Percentiles rank a stretch among this genome's conserved stretches.
Evolutionary conservation across 2,888 invertebrate genomes (phyloP).

Genomic region (Cordilura impudica): DNA sequence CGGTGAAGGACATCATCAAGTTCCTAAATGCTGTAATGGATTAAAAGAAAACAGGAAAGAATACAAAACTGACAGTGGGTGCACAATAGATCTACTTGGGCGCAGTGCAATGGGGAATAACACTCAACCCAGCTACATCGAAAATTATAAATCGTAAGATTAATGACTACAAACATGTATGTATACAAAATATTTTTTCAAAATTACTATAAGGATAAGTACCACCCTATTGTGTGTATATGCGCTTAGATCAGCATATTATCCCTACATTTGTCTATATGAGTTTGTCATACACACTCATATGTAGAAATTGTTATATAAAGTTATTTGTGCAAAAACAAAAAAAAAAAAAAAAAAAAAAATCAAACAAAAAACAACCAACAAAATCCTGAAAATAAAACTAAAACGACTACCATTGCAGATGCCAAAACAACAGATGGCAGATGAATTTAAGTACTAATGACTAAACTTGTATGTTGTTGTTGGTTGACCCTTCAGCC

Average conservation of each 20-base stretch:
- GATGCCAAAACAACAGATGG: slow-evolving; percentile 62
- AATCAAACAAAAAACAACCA: slow-evolving; percentile 14
- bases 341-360: slow-evolving; percentile 6
- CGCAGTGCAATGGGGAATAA: no score
- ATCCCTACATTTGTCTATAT: neutral
- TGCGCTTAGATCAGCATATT: no score
- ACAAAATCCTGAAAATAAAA: slow-evolving; percentile 36
- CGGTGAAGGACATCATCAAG: no score
- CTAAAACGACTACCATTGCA: slow-evolving; percentile 47
- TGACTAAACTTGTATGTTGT: slow-evolving; percentile 58
- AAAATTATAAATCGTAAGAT: no score
- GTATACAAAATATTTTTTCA: no score
- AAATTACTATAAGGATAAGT: no score
- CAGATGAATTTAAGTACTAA: slow-evolving; percentile 60
- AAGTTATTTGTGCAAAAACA: slow-evolving; percentile 29
- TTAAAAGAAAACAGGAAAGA: no score
- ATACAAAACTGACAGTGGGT: no score
- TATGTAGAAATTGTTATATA: slow-evolving; percentile 8
- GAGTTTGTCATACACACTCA: neutral
- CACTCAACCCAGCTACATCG: no score
- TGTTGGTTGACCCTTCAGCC: slow-evolving; percentile 47
- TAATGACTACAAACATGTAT: no score
- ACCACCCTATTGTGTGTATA: neutral
- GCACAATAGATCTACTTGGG: no score
- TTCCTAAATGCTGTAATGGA: no score